Base-by-base conservation (phyloP, 2,888 invertebrate species). In the Polydrusus tereticollis region DNA sequence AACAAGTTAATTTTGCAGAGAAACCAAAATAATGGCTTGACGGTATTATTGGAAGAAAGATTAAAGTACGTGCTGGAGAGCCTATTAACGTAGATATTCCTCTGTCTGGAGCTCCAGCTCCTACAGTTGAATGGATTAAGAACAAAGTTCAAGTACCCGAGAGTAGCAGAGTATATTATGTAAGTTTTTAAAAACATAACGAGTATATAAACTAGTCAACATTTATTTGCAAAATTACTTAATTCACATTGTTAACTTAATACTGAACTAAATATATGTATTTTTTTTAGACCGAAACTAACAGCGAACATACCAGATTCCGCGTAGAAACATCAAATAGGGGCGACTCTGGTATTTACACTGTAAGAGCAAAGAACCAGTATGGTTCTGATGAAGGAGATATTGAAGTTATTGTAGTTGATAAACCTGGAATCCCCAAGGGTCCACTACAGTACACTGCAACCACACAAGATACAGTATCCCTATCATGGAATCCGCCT, bases 21-120 rank as follows among this genome's bases (percentile, higher is more conserved):
- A 95, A 95, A 82, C 98, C 99, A 10, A 95, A 94, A 84, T 87
- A 99, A 58, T 92, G 94, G 86, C 87, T 99, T 77, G 97, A 97
- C 84, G 93, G 92, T 75, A 89, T 99, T 66, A 90, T 95, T 78
- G 97, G 98, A 60, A 94, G 94, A 79, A 96, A 95, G 86, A 92
- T 99, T 83, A 95, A 97, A 85, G 97, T 99, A 23, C 91, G 96
- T 64, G 99, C 98, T 76, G 99, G 99, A 69, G 98, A 99, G 84
- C 98, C 98, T 1, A 92, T 99, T 79, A 95, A 95, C 83, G 90
- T 99, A 79, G 93, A 93, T 85, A 95, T 99, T 86, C 98, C 98
- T 72, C 91, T 98, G 78, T 91, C 93, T 76, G 99, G 99, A 75
- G 95, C 98, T 33, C 99, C 99, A 0, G 93, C 94, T 69, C 99